Evolutionary conservation across 2,888 invertebrate genomes (phyloP), one percentile per base, ranked within the genome.

Genomic region (Auanema freiburgensis): DNA sequence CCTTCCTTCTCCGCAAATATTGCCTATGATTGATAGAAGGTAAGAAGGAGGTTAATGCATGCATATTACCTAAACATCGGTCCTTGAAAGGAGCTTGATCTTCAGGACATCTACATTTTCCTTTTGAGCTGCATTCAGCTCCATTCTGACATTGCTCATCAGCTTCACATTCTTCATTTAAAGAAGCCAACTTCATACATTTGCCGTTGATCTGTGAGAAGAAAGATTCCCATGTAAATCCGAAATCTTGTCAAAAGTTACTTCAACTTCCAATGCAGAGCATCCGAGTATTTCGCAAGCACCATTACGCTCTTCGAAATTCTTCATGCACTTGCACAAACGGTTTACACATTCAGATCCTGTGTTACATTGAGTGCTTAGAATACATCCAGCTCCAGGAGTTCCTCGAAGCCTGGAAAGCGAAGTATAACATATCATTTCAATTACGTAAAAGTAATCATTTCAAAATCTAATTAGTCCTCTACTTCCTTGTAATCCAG

Each of bases 381-480:
- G 60, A 1, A 76, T 59, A 61, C 79, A 79, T 1, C 72, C 64
- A 12, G 78, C 75, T 14, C 80, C 79, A 14, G 78, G 67, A 24
- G 59, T 50, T 41, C 79, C 74, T 2, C 74, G 64, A n/a, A 67
- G 61, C 60, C 63, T 71, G 49, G 21, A 58, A 52, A 14, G n/a
- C n/a, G n/a, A n/a, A n/a, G n/a, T n/a, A n/a, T n/a, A n/a, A n/a
- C n/a, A n/a, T n/a, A n/a, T n/a, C n/a, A n/a, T n/a, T n/a, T n/a
- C n/a, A n/a, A n/a, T n/a, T n/a, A n/a, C n/a, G n/a, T n/a, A n/a
- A n/a, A n/a, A n/a, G n/a, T n/a, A n/a, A n/a, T n/a, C n/a, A n/a
- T n/a, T n/a, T 46, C 16, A 16, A 8, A 46, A 46, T 18, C 46
- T 46, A 46, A 18, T 46, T 46, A 46, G 11, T 46, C 6, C 2